Conservation (phyloP, 2,113 vertebrate genomes). For the Tringa solitaria region DNA sequence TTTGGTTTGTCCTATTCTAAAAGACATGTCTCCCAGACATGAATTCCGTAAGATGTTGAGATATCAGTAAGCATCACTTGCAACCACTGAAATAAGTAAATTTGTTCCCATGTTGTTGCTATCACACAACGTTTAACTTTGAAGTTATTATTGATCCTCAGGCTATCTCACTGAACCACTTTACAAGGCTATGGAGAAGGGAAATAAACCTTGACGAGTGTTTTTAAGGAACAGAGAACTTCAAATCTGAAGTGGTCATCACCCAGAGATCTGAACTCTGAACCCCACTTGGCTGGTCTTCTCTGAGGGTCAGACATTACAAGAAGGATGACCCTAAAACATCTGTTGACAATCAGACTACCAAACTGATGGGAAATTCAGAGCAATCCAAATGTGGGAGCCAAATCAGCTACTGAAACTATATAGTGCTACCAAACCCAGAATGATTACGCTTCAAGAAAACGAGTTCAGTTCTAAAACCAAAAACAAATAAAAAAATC, state of each 20-base stretch:
- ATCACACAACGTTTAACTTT: not conserved
- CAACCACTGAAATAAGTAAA: not conserved
- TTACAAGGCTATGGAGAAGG: not conserved
- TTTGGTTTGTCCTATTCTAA: not conserved
- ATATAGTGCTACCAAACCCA: not conserved
- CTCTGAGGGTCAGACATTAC: not conserved
- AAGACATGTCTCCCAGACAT: not conserved
- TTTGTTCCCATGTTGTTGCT: not conserved
- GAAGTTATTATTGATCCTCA: not conserved
- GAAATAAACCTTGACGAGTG: not conserved
- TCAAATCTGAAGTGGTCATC: not conserved
- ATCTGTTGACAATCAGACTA: conserved; percentile 39
- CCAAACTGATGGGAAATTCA: not conserved
- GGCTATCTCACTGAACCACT: not conserved
- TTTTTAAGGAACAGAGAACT: not conserved
- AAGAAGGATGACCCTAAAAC: not conserved
- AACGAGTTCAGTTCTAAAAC: not conserved
- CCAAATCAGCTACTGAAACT: conserved; percentile 32
- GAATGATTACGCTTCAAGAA: not conserved
- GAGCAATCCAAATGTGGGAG: not conserved
- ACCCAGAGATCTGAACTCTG: conserved; percentile 11
- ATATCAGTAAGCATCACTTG: not conserved
- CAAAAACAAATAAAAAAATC: not conserved
- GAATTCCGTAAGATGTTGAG: not conserved
- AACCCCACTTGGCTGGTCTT: not conserved